phyloP scores from a whole-genome alignment of 2,113 vertebrate genomes.

The Tachysurus vachellii region DNA sequence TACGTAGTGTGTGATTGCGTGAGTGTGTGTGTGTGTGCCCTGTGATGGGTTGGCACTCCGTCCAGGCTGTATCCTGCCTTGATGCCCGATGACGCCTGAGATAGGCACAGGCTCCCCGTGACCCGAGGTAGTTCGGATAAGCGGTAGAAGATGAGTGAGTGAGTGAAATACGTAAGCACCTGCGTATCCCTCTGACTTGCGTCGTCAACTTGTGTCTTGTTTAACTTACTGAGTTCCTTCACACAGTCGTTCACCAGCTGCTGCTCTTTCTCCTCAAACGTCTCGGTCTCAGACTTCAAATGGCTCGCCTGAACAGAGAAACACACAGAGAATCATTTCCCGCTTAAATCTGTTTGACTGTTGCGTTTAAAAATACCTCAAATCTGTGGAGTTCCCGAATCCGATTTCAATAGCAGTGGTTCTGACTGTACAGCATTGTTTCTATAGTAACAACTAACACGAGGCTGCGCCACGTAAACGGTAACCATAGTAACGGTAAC shows the following conservation, averaged over 20 bases:
- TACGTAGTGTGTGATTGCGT: too few species aligned
- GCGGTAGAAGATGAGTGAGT: too few species aligned
- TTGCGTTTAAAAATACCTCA: not conserved
- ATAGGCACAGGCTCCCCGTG: too few species aligned
- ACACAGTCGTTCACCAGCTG: slow-evolving; percentile 97
- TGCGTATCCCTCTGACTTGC: not conserved
- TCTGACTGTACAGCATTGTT: not conserved
- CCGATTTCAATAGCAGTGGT: not conserved
- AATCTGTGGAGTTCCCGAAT: not conserved
- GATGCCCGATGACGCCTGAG: too few species aligned
- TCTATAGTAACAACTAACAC: not conserved
- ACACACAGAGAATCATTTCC: not conserved
- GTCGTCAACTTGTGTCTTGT: not conserved
- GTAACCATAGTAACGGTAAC: too few species aligned
- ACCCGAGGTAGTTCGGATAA: too few species aligned
- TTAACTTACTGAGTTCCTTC: slow-evolving; percentile 89
- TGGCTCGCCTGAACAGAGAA: slow-evolving; percentile 80
- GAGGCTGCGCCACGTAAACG: not conserved
- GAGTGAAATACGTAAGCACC: not conserved
- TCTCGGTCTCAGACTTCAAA: slow-evolving; percentile 95
- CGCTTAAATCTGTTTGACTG: not conserved
- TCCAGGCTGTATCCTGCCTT: too few species aligned
- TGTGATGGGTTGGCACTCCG: too few species aligned
- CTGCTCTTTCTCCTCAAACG: slow-evolving; percentile 95
- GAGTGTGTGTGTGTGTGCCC: too few species aligned